Percentiles rank a stretch among this genome's conserved stretches.
Conservation (phyloP, 2,113 vertebrate genomes). For the Anas platyrhynchos region DNA sequence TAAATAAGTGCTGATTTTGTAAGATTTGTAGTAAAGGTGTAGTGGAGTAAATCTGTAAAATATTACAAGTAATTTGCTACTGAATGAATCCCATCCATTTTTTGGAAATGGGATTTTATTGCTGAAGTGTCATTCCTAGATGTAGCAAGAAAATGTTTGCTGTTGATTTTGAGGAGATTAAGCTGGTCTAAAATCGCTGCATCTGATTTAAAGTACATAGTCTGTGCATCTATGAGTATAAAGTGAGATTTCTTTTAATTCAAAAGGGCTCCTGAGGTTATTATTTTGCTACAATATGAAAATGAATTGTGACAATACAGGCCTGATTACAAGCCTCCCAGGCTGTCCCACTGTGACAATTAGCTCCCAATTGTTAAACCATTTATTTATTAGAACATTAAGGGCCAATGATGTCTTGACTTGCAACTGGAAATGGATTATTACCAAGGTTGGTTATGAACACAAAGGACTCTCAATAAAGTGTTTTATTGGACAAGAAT, state of each 20-base stretch:
- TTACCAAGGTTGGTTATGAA: conserved; percentile 54
- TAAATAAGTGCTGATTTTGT: conserved; percentile 60
- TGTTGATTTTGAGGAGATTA: conserved; percentile 59
- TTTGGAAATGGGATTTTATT: conserved; percentile 50
- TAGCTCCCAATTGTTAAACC: conserved; percentile 77
- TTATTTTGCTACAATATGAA: conserved; percentile 79
- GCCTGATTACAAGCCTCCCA: conserved; percentile 71
- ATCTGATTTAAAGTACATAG: conserved; percentile 59
- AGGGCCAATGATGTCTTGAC: conserved; percentile 61
- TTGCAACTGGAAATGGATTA: conserved; percentile 66
- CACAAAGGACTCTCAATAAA: conserved; percentile 41
- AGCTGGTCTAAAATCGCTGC: conserved; percentile 60
- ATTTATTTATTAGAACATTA: conserved; percentile 76
- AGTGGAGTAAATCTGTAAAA: conserved; percentile 61
- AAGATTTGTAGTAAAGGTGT: conserved; percentile 56
- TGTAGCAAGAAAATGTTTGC: conserved; percentile 35
- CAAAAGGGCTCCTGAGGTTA: conserved; percentile 70
- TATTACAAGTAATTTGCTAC: conserved; percentile 48
- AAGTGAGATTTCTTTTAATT: conserved; percentile 65
- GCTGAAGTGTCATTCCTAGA: conserved; percentile 7
- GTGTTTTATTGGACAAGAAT: conserved; percentile 67
- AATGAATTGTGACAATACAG: conserved; percentile 78
- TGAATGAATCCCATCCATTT: conserved; percentile 38
- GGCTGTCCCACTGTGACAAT: conserved; percentile 79
- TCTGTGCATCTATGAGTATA: conserved; percentile 38